phyloP scores from a whole-genome alignment of 2,888 invertebrate species.

The Napeogenes sylphis region DNA sequence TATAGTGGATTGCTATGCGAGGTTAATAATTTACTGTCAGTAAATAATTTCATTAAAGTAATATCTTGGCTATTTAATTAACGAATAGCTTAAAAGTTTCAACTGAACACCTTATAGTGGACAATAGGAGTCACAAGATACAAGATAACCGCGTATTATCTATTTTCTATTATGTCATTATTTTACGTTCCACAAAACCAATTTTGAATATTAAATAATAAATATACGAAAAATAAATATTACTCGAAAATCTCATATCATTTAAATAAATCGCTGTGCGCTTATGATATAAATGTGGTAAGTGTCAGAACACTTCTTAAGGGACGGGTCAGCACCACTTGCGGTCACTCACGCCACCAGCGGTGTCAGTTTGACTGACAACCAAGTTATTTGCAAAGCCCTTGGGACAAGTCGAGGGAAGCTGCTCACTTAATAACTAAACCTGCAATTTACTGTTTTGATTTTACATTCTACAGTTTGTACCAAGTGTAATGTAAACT shows the following conservation, averaged over 20 bases:
- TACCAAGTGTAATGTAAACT: neutral
- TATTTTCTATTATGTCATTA: too few species aligned
- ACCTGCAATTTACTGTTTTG: slow-evolving; percentile 6
- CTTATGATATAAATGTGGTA: slow-evolving; percentile 15
- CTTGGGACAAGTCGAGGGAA: slow-evolving; percentile 20
- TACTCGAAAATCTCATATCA: too few species aligned
- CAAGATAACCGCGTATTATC: slow-evolving; percentile 6
- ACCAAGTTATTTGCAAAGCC: slow-evolving; percentile 27
- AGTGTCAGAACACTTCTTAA: slow-evolving; percentile 58
- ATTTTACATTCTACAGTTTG: slow-evolving; percentile 1
- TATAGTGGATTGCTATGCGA: too few species aligned
- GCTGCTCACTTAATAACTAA: slow-evolving; percentile 15
- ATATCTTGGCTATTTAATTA: slow-evolving; percentile 29
- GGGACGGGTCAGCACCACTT: slow-evolving; percentile 37
- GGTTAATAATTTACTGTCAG: neutral
- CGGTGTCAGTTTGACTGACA: slow-evolving; percentile 52
- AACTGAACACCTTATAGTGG: slow-evolving; percentile 26
- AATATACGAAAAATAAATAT: too few species aligned
- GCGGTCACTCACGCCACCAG: slow-evolving; percentile 41
- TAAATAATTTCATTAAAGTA: slow-evolving; percentile 9
- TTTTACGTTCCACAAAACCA: too few species aligned
- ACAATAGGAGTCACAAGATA: slow-evolving; percentile 15
- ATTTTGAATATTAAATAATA: too few species aligned
- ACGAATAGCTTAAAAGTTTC: slow-evolving; percentile 29
- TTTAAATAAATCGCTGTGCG: slow-evolving; percentile 15